Conservation (phyloP, 2,113 vertebrate genomes). For the Myanophis thanlyinensis region DNA sequence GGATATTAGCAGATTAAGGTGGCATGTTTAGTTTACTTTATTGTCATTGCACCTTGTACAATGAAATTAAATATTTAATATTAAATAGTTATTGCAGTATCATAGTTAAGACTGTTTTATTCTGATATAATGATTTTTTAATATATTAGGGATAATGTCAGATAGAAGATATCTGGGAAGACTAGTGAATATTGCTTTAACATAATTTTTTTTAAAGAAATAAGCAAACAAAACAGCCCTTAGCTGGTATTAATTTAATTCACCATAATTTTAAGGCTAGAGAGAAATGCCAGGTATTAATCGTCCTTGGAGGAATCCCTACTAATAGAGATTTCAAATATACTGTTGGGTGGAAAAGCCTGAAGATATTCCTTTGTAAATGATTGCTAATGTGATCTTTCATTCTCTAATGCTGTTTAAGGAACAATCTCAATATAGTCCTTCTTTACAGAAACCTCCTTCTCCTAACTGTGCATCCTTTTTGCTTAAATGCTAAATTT, state of each 20-base stretch:
- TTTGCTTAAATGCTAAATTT: neutral
- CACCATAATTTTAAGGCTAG: neutral
- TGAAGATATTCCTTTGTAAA: neutral
- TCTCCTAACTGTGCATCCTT: neutral
- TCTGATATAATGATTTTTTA: neutral
- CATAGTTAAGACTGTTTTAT: neutral
- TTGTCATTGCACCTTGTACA: too few species aligned
- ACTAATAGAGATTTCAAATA: neutral
- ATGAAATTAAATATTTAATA: too few species aligned
- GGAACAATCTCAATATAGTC: neutral
- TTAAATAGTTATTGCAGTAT: neutral
- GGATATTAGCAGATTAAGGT: neutral
- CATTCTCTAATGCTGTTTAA: neutral
- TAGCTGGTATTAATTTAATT: neutral
- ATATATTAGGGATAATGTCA: neutral
- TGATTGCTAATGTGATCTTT: neutral
- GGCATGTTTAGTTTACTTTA: too few species aligned
- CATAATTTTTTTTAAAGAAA: neutral
- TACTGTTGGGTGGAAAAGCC: neutral
- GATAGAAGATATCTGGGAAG: neutral
- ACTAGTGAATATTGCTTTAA: neutral
- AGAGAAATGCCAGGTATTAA: conserved; percentile 6
- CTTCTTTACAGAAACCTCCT: neutral
- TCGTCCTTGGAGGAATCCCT: neutral
- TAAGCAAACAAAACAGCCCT: neutral